Percentiles rank a stretch among this genome's conserved stretches.
phyloP scores from a whole-genome alignment of 2,113 vertebrate species.

The Laticauda laticaudata region DNA sequence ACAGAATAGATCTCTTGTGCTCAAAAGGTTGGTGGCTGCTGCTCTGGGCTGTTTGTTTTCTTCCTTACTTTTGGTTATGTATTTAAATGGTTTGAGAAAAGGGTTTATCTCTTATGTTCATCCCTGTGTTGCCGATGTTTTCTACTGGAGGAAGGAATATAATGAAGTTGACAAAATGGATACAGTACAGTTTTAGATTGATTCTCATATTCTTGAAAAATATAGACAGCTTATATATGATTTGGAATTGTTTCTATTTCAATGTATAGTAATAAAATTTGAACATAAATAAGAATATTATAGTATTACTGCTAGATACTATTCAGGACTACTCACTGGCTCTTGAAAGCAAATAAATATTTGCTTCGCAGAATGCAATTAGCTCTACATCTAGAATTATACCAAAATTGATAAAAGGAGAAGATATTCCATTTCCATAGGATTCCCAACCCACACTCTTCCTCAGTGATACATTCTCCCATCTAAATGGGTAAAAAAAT shows the following conservation, averaged over 20 bases:
- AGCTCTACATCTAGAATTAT: not conserved
- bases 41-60: not conserved
- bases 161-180: not conserved
- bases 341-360: not conserved
- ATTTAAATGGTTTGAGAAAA: not conserved
- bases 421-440: not conserved
- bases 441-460: not conserved
- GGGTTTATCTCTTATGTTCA: not conserved
- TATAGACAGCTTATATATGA: not conserved
- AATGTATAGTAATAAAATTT: not conserved
- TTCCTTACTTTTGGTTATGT: not conserved
- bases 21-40: too few relatives aligned
- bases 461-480: not conserved
- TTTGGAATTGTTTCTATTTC: not conserved
- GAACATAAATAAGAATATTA: not conserved
- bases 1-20: too few relatives aligned
- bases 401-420: not conserved
- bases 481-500: not conserved
- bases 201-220: not conserved
- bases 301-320: not conserved
- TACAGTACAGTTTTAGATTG: not conserved
- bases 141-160: not conserved
- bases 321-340: not conserved
- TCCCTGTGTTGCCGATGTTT: not conserved
- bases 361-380: not conserved